Evolutionary conservation across 2,797 vertebrate species (phyloP).

Genomic region (Epinephelus malabaricus): DNA sequence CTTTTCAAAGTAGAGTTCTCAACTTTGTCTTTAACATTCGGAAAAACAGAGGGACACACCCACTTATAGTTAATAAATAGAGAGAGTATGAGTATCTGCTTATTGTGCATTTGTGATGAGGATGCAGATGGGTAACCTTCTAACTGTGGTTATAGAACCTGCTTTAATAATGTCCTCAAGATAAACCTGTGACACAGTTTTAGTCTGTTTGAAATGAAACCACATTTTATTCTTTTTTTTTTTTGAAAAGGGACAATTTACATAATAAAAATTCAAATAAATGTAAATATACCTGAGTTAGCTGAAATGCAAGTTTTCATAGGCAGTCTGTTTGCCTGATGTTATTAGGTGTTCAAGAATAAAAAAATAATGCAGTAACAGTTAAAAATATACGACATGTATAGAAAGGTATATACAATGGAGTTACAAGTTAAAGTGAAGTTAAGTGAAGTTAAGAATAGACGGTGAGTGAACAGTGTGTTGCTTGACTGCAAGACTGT

Average conservation of each 20-base stretch:
- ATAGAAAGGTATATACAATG: too few species aligned
- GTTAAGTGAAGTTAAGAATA: neutral
- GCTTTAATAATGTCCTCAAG: conserved; percentile 5
- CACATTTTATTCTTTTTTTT: too few species aligned
- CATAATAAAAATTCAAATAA: too few species aligned
- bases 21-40: neutral
- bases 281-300: too few species aligned
- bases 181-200: conserved; percentile 12
- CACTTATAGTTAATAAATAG: neutral
- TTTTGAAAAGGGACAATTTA: too few species aligned
- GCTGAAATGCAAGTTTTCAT: too few species aligned
- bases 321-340: too few species aligned
- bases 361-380: too few species aligned
- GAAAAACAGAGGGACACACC: neutral
- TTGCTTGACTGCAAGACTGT: conserved; percentile 32
- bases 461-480: conserved; percentile 25
- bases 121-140: neutral
- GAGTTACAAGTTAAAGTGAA: too few species aligned
- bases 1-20: neutral
- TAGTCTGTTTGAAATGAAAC: neutral
- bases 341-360: too few species aligned
- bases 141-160: neutral
- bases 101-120: neutral
- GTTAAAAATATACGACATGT: too few species aligned
- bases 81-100: neutral